phyloP scores from a whole-genome alignment of 2,113 vertebrate species.

The Seriola quinqueradiata region DNA sequence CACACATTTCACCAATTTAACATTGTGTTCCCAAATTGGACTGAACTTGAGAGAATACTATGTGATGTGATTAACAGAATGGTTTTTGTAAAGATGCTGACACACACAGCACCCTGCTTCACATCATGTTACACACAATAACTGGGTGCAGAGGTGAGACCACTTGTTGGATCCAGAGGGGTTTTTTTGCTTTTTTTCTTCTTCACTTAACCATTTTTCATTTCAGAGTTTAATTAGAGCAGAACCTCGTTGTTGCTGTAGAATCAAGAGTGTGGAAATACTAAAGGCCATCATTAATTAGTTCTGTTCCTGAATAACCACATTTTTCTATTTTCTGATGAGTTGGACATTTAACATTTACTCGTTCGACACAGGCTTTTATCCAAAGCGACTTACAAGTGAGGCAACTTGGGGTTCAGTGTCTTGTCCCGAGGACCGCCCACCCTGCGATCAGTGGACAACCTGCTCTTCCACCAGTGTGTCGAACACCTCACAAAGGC shows the following conservation, averaged over 20 bases:
- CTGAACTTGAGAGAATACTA: constrained; percentile 23
- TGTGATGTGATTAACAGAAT: constrained; percentile 41
- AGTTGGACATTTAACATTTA: too few relatives aligned
- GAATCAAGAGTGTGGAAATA: neutral
- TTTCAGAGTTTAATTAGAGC: neutral
- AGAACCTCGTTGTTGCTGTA: neutral
- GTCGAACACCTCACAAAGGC: too few relatives aligned
- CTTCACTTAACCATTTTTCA: neutral
- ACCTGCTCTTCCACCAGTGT: too few relatives aligned
- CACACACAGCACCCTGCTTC: constrained; percentile 41
- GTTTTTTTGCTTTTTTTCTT: neutral
- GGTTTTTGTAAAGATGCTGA: constrained; percentile 55
- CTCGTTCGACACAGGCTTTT: too few relatives aligned
- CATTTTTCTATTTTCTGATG: too few relatives aligned
- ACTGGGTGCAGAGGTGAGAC: constrained; percentile 13
- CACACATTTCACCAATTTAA: constrained; percentile 60
- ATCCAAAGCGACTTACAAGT: too few relatives aligned
- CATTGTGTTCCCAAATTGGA: constrained; percentile 36
- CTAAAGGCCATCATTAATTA: neutral
- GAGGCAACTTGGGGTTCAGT: too few relatives aligned
- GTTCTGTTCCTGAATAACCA: neutral
- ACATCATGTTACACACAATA: constrained; percentile 33
- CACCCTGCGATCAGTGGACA: too few relatives aligned
- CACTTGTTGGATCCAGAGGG: constrained; percentile 8
- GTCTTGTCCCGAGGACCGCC: too few relatives aligned